Evolutionary conservation across 2,113 vertebrate genomes (phyloP).

Genomic region (Ciconia boyciana): DNA sequence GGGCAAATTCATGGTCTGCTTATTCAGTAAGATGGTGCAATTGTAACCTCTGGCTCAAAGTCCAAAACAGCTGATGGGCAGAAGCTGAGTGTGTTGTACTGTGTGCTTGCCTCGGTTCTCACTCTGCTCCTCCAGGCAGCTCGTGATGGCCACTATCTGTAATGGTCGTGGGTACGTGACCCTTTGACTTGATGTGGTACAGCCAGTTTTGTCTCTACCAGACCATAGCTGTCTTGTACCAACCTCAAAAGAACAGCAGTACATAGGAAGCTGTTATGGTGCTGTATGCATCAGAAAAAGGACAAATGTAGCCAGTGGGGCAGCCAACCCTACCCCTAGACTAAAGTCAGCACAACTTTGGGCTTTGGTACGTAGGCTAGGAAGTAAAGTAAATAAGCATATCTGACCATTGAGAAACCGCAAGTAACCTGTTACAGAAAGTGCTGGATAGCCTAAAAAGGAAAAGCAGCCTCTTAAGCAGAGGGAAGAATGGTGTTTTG

Average conservation of each 20-base stretch:
- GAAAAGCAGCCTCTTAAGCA: background rate
- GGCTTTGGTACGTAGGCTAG: background rate
- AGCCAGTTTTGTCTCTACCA: background rate
- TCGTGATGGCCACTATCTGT: background rate
- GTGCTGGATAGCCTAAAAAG: background rate
- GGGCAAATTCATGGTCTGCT: background rate
- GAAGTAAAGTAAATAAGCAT: background rate
- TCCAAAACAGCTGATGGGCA: background rate
- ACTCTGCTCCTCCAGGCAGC: background rate
- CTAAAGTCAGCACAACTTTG: background rate
- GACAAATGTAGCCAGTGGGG: background rate
- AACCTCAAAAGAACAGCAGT: background rate
- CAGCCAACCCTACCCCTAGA: background rate
- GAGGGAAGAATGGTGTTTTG: background rate
- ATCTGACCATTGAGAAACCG: background rate
- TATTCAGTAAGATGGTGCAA: background rate
- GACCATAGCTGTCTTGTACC: background rate
- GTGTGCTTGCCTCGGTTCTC: background rate
- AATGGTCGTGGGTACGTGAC: rapidly evolving
- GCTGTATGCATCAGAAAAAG: background rate
- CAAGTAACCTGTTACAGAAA: background rate
- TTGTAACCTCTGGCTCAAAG: background rate
- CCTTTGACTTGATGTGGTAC: background rate
- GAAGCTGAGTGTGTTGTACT: background rate
- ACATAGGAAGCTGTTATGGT: background rate